Evolutionary conservation across 2,797 vertebrate species (phyloP), one percentile per base, ranked within the genome.

Genomic region (Hemibagrus guttatus): DNA sequence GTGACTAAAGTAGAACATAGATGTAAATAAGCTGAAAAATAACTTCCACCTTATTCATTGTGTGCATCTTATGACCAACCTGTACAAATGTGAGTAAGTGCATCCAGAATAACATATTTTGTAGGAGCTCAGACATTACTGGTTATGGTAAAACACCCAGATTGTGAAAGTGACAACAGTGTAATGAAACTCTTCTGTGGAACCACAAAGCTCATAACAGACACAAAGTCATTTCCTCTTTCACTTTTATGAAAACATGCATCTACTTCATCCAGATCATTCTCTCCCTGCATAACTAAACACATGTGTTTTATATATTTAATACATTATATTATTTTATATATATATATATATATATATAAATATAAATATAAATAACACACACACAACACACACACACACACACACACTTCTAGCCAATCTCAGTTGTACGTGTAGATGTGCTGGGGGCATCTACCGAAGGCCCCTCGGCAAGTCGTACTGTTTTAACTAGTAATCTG

Each of bases 401-500:
- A n/a, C n/a, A n/a, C n/a, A n/a, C n/a, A n/a, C n/a, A n/a, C n/a
- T n/a, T 49, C 16, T 14, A 35, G 14, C 8, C 54, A 69, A 79
- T 49, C 85, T 78, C 69, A 35, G 74, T 59, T 28, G 8, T 26
- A 2, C 59, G 78, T 87, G 35, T 83, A 78, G 58, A 69, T 68
- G 52, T 28, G 54, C 39, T 35, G 52, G 66, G 84, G 79, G 75
- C 54, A 75, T 89, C 84, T 85, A 71, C 13, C 6, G 46, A 75
- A 89, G 84, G 84, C 87, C 87, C 86, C 81, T 81, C 82, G 39
- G 83, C 87, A 87, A 89, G 87, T 88, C 86, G 46, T 63, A 88
- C 88, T 92, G 89, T 92, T 92, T 92, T 91, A 92, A 91, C 91
- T 88, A 78, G 89, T 92, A 92, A 93, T 91, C 91, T 91, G 87